Evolutionary conservation across 1,140 invertebrate genomes (phyloP).

Genomic region (Nephila pilipes): DNA sequence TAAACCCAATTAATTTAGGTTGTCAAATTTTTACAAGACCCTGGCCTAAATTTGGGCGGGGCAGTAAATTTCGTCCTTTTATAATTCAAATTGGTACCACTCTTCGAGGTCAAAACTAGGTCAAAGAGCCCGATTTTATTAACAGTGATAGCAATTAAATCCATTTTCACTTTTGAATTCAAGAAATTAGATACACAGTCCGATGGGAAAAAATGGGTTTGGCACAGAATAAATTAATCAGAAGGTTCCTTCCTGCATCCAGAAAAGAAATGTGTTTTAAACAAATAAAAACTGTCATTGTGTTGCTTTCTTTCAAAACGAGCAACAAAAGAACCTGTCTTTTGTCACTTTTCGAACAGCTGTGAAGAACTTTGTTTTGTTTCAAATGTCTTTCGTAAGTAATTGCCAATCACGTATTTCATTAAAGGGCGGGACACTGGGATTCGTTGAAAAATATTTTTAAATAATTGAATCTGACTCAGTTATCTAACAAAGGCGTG

Average conservation of each 20-base stretch:
- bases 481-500: not conserved
- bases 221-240: not conserved
- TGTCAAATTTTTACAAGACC: slow-evolving; percentile 61
- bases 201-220: not conserved
- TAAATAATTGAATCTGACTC: not conserved
- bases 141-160: slow-evolving; percentile 55
- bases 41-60: slow-evolving; percentile 68
- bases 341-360: not conserved
- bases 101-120: slow-evolving; percentile 45
- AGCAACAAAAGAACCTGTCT: not conserved
- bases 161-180: slow-evolving; percentile 52
- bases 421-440: not conserved
- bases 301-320: not conserved
- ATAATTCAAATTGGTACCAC: slow-evolving; percentile 46
- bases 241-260: not conserved
- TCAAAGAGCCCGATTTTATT: slow-evolving; percentile 36
- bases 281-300: slow-evolving; percentile 24
- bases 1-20: slow-evolving; percentile 63
- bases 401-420: not conserved
- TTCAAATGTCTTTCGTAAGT: not conserved
- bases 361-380: not conserved
- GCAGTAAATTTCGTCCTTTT: slow-evolving; percentile 38
- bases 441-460: not conserved
- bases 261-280: not conserved
- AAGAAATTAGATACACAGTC: slow-evolving; percentile 3